These are phyloP conservation scores for Diadema setosum DNA, from an alignment of 35 echinoderm and acorn worm species.

Conservation along the genomic window DNA sequence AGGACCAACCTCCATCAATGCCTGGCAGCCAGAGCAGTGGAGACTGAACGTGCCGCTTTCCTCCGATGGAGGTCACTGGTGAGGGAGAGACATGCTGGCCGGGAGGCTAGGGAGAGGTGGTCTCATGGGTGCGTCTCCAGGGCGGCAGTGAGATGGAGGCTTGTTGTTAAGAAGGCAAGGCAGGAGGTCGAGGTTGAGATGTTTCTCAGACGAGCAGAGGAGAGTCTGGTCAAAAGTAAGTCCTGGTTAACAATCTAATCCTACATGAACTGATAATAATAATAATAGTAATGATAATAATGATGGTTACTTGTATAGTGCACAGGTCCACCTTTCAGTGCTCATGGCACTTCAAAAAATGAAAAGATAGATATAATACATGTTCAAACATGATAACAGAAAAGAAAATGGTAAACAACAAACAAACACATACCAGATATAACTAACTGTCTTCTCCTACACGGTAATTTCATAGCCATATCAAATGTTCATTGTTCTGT, in stretches of 20 bases:
- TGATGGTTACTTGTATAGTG: too few species aligned
- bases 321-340: too few species aligned
- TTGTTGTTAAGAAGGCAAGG: neutral
- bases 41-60: neutral
- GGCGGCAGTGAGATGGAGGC: conserved; percentile 7
- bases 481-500: too few species aligned
- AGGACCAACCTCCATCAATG: neutral
- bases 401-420: too few species aligned
- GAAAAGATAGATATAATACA: too few species aligned
- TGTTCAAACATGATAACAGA: too few species aligned
- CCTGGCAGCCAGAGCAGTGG: neutral
- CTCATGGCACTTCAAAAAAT: too few species aligned
- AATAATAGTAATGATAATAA: too few species aligned
- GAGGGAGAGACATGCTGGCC: neutral
- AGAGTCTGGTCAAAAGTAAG: neutral
- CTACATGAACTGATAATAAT: too few species aligned
- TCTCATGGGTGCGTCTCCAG: neutral
- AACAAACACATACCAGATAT: too few species aligned
- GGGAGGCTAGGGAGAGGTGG: neutral
- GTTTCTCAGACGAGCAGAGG: neutral
- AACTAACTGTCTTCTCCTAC: too few species aligned
- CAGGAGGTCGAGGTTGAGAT: neutral
- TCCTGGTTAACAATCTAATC: neutral
- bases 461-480: too few species aligned
- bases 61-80: neutral